Evolutionary conservation across 2,888 invertebrate species (phyloP), one percentile per base, ranked within the genome.

Genomic region (Trichogramma dendrolimi): DNA sequence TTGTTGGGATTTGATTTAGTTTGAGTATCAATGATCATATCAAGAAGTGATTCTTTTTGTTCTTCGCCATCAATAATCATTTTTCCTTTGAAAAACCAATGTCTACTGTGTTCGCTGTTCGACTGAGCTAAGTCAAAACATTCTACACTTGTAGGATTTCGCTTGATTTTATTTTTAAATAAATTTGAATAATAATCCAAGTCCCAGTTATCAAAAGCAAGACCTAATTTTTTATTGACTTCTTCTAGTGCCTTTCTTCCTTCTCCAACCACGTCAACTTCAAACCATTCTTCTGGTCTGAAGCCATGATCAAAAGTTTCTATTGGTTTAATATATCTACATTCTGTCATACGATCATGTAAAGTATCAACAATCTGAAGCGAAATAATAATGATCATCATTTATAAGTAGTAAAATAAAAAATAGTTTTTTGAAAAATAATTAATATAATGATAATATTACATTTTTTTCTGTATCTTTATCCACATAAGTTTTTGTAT

Each of bases 51-150:
- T 73, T 90, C 84, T n/a, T 88, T 82, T 68, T 88, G 81, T 73
- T 89, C 86, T 70, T 86, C 80, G 0, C 91, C 94, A 81, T 97
- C 92, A 54, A 96, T 83, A 55, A 92, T 79, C 82, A 96, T 87
- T 74, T 87, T 86, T 0, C 96, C 96, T 83, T 85, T 80, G 80
- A 98, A 98, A 82, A 98, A 98, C 98, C 98, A 98, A 83, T 99
- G 98, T 5, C 98, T 85, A 65, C 96, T 96, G 80, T 99, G 98
- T 78, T 99, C 98, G 79, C 96, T 96, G 78, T 97, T 97, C 42
- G 95, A 95, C 80, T 99, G 98, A 4, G 98, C 98, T 70, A 98
- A 85, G 82, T 98, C 98, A 81, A 98, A 97, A 72, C 96, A 89
- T 78, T 99, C 98, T 0, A 98, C 96, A 75, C 93, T 96, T 0